Base-by-base conservation (phyloP, 2,888 invertebrate genomes). In the Eueremaeus valkanovi region DNA sequence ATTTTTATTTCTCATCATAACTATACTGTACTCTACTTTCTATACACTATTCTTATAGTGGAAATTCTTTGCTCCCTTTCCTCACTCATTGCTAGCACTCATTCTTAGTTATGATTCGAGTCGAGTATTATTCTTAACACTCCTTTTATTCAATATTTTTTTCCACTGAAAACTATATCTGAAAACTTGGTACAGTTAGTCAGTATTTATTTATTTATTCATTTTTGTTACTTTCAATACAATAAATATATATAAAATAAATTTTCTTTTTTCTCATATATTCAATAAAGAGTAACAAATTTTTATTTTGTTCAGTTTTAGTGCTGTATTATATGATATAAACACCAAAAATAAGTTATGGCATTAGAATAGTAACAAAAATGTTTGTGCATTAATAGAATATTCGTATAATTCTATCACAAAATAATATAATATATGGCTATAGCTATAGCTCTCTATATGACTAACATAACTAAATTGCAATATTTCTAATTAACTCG, bases 401-500 rank as follows among this genome's bases (percentile, higher is more conserved):
- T 51, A 21, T 18, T 6, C n/a, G 21, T 9, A 21, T 51, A 51
- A 51, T 51, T 51, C 18, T 6, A 51, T 51, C 5, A 51, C 36
- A 36, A 51, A 51, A 51, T 51, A 51, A 51, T 18, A 51, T 51
- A 18, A 51, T 51, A 51, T 51, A 51, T 18, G 51, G 51, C n/a
- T 55, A 24, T 29, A 18, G 55, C 1, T 51, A 24, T 24, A 21
- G 3, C n/a, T n/a, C 3, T 51, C 1, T 21, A 51, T 51, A 27
- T 31, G 24, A 61, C 8, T 61, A 61, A 31, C 31, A 61, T 61
- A 61, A 58, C 27, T 58, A 24, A 58, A 61, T 33, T 21, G 31
- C 61, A 61, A 61, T 61, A 61, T 61, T 61, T 27, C 29, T 61
- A 61, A 61, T 61, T 61, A 61, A 61, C 61, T 61, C 3, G 29